A percentile compares a stretch with the other conserved stretches of the same genome.
These are phyloP conservation scores for Eulemur rubriventer DNA, from an alignment of 2,797 vertebrate species.

Conservation along the genomic window DNA sequence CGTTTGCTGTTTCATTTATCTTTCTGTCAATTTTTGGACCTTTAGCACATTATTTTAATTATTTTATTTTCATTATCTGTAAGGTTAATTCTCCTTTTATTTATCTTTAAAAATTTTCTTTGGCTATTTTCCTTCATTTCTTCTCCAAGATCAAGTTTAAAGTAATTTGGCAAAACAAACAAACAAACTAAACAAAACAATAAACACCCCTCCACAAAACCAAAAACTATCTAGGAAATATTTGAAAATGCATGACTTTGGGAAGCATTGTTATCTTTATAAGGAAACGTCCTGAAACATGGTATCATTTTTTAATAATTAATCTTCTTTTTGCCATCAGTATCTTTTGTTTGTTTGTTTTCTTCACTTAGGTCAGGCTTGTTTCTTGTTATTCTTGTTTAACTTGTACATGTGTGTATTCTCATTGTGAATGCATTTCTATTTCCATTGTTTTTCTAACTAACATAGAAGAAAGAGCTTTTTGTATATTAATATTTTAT, in stretches of 20 bases:
- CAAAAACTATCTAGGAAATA: background rate
- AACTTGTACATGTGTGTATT: background rate
- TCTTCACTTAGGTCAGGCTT: background rate
- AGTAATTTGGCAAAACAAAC: constrained; percentile 5
- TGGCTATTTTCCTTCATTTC: background rate
- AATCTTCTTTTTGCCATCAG: background rate
- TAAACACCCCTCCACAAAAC: too few species aligned
- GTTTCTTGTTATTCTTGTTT: background rate
- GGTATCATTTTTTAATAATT: background rate
- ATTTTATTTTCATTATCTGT: background rate
- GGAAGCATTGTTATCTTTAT: background rate
- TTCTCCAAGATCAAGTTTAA: background rate
- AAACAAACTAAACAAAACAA: background rate
- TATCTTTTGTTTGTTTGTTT: background rate
- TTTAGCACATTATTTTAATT: background rate
- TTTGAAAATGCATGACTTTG: background rate
- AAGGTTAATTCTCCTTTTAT: background rate
- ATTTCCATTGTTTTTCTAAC: background rate
- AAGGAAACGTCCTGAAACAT: background rate
- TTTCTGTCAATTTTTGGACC: background rate
- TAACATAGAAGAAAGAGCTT: background rate
- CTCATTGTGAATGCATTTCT: background rate
- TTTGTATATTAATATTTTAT: background rate
- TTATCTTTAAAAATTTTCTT: background rate
- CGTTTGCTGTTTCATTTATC: background rate